Evolutionary conservation across 2,797 vertebrate species (phyloP).

Genomic region (Gadopsis bispinosus): DNA sequence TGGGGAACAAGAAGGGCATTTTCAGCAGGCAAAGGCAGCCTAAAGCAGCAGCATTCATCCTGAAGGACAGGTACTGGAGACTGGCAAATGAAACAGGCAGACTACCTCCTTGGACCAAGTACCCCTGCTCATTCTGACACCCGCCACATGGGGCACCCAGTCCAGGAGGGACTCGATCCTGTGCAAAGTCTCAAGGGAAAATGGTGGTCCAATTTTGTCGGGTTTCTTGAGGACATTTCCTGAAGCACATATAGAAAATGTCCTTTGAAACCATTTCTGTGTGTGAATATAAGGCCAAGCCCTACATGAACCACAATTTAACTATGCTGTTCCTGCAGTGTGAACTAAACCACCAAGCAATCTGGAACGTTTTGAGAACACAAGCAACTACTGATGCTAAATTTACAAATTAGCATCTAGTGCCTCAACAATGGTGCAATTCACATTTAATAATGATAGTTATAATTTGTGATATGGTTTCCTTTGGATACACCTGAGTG

Average conservation of each 20-base stretch:
- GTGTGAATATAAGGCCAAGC: background rate
- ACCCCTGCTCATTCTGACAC: conserved; percentile 76
- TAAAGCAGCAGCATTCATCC: conserved; percentile 91
- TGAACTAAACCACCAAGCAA: background rate
- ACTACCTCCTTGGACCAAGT: conserved; percentile 77
- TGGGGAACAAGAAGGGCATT: conserved; percentile 96
- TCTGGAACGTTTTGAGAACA: conserved; percentile 1
- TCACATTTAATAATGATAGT: background rate
- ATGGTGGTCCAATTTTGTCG: background rate
- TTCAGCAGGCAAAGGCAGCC: conserved; percentile 96
- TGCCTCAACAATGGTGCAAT: background rate
- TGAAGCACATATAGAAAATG: background rate
- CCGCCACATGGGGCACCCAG: background rate
- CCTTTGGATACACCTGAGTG: background rate
- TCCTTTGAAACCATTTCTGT: background rate
- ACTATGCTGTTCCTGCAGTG: background rate
- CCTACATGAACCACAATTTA: background rate
- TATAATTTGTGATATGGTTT: background rate
- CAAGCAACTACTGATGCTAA: background rate
- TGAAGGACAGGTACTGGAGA: conserved; percentile 94
- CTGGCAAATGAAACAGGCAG: conserved; percentile 90
- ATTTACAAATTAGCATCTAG: background rate
- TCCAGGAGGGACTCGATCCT: background rate
- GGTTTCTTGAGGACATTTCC: background rate
- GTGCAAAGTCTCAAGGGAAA: background rate